Conservation (phyloP, 1,140 invertebrate species). For the Euborellia annulipes region DNA sequence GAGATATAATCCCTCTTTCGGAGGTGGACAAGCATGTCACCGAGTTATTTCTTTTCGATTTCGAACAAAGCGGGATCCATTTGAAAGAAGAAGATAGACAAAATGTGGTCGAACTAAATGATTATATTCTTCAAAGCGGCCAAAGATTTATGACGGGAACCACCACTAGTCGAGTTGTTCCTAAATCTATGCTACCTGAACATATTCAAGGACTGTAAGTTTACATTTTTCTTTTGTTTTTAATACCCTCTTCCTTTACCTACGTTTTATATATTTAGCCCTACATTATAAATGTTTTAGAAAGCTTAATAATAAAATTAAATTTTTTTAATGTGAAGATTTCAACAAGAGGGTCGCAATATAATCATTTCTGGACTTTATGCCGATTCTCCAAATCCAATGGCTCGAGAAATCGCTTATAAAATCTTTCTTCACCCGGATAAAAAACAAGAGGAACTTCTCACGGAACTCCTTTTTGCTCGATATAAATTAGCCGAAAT, state of each 20-base stretch:
- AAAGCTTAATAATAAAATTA: slow-evolving; percentile 10
- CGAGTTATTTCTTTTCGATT: slow-evolving; percentile 84
- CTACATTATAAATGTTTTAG: slow-evolving; percentile 12
- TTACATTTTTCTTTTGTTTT: too few relatives aligned
- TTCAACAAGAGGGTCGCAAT: slow-evolving; percentile 51
- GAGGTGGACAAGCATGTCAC: slow-evolving; percentile 72
- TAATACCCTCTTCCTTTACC: too few relatives aligned
- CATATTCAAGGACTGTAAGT: slow-evolving; percentile 60
- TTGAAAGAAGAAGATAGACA: slow-evolving; percentile 57
- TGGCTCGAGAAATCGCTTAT: slow-evolving; percentile 78
- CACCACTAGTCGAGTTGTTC: slow-evolving; percentile 44
- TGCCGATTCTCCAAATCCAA: slow-evolving; percentile 61
- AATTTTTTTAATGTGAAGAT: slow-evolving; percentile 35
- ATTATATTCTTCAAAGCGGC: slow-evolving; percentile 62
- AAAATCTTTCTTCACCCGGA: slow-evolving; percentile 71
- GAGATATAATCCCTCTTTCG: slow-evolving; percentile 50
- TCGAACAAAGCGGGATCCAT: slow-evolving; percentile 93
- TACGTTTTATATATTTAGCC: background rate
- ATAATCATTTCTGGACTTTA: slow-evolving; percentile 61
- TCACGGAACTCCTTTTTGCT: slow-evolving; percentile 52
- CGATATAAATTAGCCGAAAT: slow-evolving; percentile 61
- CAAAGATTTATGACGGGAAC: slow-evolving; percentile 72
- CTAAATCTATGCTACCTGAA: slow-evolving; percentile 46
- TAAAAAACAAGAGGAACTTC: slow-evolving; percentile 52
- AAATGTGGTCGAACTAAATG: slow-evolving; percentile 70